Evolutionary conservation across 2,113 vertebrate species (phyloP).

Genomic region (Sander lucioperca): DNA sequence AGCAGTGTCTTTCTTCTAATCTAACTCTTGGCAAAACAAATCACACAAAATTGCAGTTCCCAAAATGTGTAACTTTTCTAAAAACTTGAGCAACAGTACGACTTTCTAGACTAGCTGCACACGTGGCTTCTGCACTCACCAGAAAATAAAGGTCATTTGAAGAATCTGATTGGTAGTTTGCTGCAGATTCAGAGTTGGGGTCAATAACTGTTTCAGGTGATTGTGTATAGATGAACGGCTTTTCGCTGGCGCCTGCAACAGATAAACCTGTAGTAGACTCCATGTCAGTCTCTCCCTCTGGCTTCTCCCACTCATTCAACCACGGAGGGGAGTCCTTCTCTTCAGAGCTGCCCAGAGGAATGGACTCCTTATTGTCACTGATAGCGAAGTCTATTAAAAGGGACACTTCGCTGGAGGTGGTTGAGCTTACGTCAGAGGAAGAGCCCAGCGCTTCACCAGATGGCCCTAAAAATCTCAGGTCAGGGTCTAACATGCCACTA

Average conservation of each 20-base stretch:
- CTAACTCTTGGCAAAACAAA: neutral
- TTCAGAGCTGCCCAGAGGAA: conserved; percentile 18
- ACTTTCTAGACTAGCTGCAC: neutral
- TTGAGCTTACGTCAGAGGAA: conserved; percentile 50
- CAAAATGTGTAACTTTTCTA: neutral
- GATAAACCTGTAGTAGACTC: conserved; percentile 85
- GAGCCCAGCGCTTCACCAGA: conserved; percentile 47
- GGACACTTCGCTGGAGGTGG: conserved; percentile 40
- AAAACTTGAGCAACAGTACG: neutral
- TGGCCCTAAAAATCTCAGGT: conserved; percentile 35
- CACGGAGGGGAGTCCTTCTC: conserved; percentile 29
- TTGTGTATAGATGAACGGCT: conserved; percentile 2
- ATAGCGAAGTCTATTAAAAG: conserved; percentile 24
- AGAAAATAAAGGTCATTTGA: conserved; percentile 82
- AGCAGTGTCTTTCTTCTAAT: neutral
- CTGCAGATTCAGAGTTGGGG: conserved; percentile 39
- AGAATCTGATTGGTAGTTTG: conserved; percentile 89
- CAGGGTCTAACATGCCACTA: conserved; percentile 31
- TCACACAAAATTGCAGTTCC: neutral
- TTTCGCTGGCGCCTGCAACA: conserved; percentile 11
- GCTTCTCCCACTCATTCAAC: conserved; percentile 46
- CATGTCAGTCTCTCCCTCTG: conserved; percentile 22
- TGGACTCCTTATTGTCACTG: conserved; percentile 14
- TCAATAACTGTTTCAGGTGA: conserved; percentile 78
- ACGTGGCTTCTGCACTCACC: conserved; percentile 83